Conservation (phyloP, 2,888 invertebrate species). For the Ischnura elegans region DNA sequence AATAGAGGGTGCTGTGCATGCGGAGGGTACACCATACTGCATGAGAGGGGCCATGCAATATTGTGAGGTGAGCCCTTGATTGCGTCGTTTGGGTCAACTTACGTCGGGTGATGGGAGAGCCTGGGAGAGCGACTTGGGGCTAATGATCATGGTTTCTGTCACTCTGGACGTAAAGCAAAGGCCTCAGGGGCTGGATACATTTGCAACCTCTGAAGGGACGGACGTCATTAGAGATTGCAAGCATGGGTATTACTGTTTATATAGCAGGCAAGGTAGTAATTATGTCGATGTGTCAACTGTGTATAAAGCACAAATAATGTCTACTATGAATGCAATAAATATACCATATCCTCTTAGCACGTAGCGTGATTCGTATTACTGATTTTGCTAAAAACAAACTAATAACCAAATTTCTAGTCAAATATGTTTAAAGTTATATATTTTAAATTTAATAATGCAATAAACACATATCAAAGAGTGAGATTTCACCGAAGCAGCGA, state of each 20-base stretch:
- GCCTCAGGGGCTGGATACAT: background rate
- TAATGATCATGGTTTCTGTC: background rate
- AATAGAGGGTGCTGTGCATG: background rate
- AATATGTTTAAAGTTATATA: too few species aligned
- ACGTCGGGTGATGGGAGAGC: background rate
- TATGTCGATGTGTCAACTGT: background rate
- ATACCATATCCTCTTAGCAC: too few species aligned
- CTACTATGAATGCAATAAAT: too few species aligned
- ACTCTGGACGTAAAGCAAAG: background rate
- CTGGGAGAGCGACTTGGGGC: background rate
- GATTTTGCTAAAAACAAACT: too few species aligned
- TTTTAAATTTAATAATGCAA: too few species aligned
- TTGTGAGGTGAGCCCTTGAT: slow-evolving; percentile 58
- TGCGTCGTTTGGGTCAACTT: slow-evolving; percentile 66
- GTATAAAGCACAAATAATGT: too few species aligned
- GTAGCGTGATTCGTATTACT: too few species aligned
- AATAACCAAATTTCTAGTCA: too few species aligned
- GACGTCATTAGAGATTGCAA: background rate
- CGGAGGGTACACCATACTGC: too few species aligned
- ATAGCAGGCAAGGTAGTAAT: background rate
- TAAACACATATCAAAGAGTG: too few species aligned
- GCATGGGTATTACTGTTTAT: background rate
- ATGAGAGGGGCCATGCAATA: background rate
- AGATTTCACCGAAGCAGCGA: too few species aligned
- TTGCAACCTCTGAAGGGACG: background rate